Conservation (phyloP, 1,140 invertebrate genomes). For the Caenorhabditis tropicalis region DNA sequence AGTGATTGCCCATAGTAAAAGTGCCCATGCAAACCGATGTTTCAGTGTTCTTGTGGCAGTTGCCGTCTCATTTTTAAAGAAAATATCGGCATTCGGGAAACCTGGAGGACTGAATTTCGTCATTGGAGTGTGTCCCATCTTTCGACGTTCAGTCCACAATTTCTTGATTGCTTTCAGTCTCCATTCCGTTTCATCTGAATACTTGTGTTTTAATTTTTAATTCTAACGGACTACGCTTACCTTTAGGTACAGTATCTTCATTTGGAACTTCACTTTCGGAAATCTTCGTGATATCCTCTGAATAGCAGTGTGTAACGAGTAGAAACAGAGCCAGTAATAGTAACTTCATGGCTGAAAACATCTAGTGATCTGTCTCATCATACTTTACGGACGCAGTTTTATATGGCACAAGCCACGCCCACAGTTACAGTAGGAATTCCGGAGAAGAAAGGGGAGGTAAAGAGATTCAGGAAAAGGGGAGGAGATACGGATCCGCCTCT, state of each 20-base stretch:
- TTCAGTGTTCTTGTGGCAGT: slow-evolving; percentile 60
- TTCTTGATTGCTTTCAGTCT: slow-evolving; percentile 49
- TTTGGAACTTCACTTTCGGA: not conserved
- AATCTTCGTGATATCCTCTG: slow-evolving; percentile 8
- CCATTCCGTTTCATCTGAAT: slow-evolving; percentile 50
- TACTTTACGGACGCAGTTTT: not conserved
- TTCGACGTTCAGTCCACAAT: slow-evolving; percentile 56
- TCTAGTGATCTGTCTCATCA: not conserved
- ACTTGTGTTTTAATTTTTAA: too few species aligned
- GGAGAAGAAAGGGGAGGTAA: not conserved
- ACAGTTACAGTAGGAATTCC: not conserved
- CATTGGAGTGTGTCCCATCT: slow-evolving; percentile 59
- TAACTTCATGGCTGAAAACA: not conserved
- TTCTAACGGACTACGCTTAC: not conserved
- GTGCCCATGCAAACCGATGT: slow-evolving; percentile 63
- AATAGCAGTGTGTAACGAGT: not conserved
- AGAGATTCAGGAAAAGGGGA: too few species aligned
- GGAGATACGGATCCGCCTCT: not conserved
- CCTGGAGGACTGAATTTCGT: slow-evolving; percentile 44
- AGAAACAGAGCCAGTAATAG: not conserved
- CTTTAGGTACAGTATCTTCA: not conserved
- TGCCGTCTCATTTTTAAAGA: slow-evolving; percentile 60
- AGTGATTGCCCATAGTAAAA: slow-evolving; percentile 62
- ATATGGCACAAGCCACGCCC: not conserved
- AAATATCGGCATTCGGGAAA: slow-evolving; percentile 58